Base-by-base conservation (phyloP, 2,797 vertebrate genomes). In the Schizopygopsis malacanthus region DNA sequence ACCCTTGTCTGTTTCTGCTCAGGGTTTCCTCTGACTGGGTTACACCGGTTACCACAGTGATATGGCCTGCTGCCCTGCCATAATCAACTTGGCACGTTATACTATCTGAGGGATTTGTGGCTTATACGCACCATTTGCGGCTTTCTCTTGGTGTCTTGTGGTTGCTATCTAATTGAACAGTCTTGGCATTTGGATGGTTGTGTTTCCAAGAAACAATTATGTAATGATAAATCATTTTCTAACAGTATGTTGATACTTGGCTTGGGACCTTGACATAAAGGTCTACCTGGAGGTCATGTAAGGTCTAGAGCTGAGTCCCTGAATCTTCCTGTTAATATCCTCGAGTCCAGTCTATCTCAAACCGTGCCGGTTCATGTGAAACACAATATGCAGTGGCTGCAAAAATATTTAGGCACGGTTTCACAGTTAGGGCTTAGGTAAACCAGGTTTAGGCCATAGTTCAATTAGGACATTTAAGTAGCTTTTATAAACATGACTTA, bases 21-120 rank as follows among this genome's bases (percentile, higher is more conserved):
- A 82, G 87, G 88, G 83, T 84, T 85, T 84, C 84, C 87, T 85
- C 86, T 61, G 84, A 88, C 83, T 85, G 67, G 72, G 84, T 91
- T 90, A 87, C 89, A 81, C 33, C 20, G 18, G 86, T 90, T 86
- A 80, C 90, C 88, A 89, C 88, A 88, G 82, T 71, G 78, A 79
- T 69, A 77, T 85, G 76, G 78, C 79, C 41, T 39, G 75, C 70
- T 83, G 86, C 70, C 83, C 86, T 77, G 45, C 85, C 67, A 83
- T 89, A 87, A 88, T 89, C 80, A 89, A 76, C 89, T 76, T 81
- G 56, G 70, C 61, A 77, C 75, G 78, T 87, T 86, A 90, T 88
- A 89, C 87, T 87, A 85, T 70, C 87, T 83, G 70, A 76, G 47
- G 82, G 73, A 81, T 82, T 80, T 77, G 47, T 18, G 86, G 81